phyloP scores from a whole-genome alignment of 2,888 invertebrate species.

The Acanthosepion pharaonis region DNA sequence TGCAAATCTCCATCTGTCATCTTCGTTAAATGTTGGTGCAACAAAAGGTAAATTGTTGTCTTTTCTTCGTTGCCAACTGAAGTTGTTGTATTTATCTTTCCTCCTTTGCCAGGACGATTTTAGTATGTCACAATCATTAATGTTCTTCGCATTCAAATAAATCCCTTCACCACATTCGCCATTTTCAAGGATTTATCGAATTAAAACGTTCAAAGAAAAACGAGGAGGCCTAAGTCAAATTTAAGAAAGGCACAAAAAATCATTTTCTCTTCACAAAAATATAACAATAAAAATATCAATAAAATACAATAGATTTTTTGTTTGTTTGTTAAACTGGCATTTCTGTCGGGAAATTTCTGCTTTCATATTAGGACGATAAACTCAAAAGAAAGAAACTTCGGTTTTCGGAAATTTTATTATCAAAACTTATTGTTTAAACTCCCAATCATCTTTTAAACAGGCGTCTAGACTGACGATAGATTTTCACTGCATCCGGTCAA shows the following conservation, averaged over 20 bases:
- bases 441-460: background rate
- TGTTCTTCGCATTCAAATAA: conserved; percentile 6
- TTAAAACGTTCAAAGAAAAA: background rate
- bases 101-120: background rate
- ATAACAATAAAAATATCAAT: background rate
- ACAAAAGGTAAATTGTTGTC: background rate
- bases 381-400: background rate
- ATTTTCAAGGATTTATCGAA: background rate
- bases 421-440: background rate
- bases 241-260: background rate
- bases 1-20: background rate
- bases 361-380: no score
- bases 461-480: background rate
- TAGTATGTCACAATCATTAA: conserved; percentile 9
- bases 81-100: background rate
- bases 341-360: no score
- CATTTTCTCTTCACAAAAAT: background rate
- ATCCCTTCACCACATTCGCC: background rate
- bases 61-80: background rate
- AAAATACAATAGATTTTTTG: background rate
- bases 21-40: background rate
- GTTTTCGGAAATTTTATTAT: background rate
- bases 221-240: background rate
- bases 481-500: background rate
- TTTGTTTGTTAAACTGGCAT: no score